phyloP scores from a whole-genome alignment of 2,113 vertebrate species.

The Tricholaema leucomelas region DNA sequence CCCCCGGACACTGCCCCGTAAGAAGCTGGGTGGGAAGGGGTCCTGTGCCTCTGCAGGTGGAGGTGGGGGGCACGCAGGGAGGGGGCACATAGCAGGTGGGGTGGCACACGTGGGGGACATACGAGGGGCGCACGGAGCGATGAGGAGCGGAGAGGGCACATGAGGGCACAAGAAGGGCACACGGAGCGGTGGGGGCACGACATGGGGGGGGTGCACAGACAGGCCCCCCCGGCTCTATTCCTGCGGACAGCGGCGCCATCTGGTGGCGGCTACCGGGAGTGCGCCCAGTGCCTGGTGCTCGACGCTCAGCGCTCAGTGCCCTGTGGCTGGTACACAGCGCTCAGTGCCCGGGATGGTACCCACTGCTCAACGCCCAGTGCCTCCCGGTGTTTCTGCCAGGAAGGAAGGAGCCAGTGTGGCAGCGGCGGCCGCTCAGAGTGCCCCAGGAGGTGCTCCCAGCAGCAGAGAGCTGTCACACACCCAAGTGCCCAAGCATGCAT shows the following conservation, averaged over 20 bases:
- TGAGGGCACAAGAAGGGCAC: too few relatives aligned
- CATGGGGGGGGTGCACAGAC: background rate
- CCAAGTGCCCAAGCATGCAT: fast-evolving
- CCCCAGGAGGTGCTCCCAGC: background rate
- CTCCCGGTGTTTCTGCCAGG: too few relatives aligned
- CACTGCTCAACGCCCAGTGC: background rate
- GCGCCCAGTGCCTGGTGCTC: background rate
- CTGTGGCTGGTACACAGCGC: background rate
- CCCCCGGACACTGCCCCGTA: too few relatives aligned
- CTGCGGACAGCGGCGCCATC: background rate
- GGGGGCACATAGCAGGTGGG: background rate
- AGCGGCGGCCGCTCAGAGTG: background rate
- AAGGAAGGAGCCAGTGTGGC: background rate
- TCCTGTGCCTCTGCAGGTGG: background rate
- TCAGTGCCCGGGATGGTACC: background rate
- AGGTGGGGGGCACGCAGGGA: background rate
- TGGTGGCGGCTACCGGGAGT: background rate
- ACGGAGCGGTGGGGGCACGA: background rate
- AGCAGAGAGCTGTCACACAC: background rate
- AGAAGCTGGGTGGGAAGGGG: background rate
- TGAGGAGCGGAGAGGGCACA: too few relatives aligned
- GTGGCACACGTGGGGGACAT: too few relatives aligned
- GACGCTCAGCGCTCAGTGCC: background rate
- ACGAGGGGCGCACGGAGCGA: too few relatives aligned
- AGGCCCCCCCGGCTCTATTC: background rate